These are phyloP conservation scores for Ferdinandea cuprea DNA, from an alignment of 2,888 invertebrate genomes.

Conservation along the genomic window DNA sequence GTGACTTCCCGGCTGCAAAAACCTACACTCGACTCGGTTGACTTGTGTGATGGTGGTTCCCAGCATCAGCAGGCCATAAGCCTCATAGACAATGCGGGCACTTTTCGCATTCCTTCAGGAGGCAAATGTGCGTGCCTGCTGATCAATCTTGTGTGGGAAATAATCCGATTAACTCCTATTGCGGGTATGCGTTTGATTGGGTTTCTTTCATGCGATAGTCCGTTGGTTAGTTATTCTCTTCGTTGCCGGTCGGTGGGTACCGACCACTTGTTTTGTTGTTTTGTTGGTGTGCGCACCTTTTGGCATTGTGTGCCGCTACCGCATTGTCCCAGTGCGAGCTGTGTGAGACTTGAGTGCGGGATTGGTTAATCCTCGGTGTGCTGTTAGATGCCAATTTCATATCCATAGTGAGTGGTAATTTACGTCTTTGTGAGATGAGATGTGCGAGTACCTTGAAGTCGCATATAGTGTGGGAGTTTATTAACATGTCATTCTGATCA, in stretches of 20 bases:
- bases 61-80: conserved; percentile 46
- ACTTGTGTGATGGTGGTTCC: conserved; percentile 59
- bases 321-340: conserved; percentile 6
- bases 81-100: conserved; percentile 74
- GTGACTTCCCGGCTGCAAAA: conserved; percentile 60
- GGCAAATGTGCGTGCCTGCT: conserved; percentile 74
- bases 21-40: conserved; percentile 60
- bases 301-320: conserved; percentile 52
- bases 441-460: conserved; percentile 38
- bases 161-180: conserved; percentile 74
- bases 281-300: conserved; percentile 59
- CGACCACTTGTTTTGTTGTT: conserved; percentile 23
- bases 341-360: conserved; percentile 17
- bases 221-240: conserved; percentile 21
- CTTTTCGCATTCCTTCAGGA: conserved; percentile 71
- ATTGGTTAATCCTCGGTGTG: conserved; percentile 61
- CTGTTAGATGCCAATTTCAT: conserved; percentile 73
- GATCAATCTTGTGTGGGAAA: conserved; percentile 75
- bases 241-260: not conserved
- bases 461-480: conserved; percentile 65
- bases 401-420: conserved; percentile 73
- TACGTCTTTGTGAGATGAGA: conserved; percentile 71
- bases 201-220: conserved; percentile 64
- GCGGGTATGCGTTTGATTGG: conserved; percentile 74
- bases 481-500: conserved; percentile 69